Conservation (phyloP, 2,797 vertebrate genomes). For the Botia almorhae region DNA sequence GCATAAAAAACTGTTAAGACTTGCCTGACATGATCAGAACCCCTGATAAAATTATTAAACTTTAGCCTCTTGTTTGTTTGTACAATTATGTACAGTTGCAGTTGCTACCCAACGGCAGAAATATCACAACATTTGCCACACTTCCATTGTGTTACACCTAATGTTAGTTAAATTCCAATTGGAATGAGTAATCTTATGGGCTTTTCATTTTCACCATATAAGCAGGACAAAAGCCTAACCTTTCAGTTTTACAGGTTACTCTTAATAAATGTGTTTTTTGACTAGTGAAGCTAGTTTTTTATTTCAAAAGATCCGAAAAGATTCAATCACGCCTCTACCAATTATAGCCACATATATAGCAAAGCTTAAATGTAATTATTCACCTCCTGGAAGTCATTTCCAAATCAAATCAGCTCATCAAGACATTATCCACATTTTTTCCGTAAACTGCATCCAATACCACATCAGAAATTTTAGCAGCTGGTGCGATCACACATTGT, state of each 20-base stretch:
- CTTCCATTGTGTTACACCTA: background rate
- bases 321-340: background rate
- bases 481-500: slow-evolving; percentile 7
- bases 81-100: background rate
- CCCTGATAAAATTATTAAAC: background rate
- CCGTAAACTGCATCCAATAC: slow-evolving; percentile 10
- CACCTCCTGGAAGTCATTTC: background rate
- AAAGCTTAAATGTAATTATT: slow-evolving; percentile 1
- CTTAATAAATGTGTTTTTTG: background rate
- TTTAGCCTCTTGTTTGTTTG: background rate
- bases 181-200: background rate
- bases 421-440: slow-evolving; percentile 16
- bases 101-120: background rate
- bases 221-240: background rate
- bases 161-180: background rate
- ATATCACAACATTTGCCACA: background rate
- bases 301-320: background rate
- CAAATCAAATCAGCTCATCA: slow-evolving; percentile 22
- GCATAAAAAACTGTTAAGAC: background rate
- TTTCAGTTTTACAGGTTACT: background rate
- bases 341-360: slow-evolving; percentile 1
- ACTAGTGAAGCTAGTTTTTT: background rate
- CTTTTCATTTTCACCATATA: background rate
- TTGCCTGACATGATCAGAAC: background rate
- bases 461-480: slow-evolving; percentile 26